These are phyloP conservation scores for Saccostrea glomerata DNA, from an alignment of 1,140 invertebrate species.

Conservation along the genomic window DNA sequence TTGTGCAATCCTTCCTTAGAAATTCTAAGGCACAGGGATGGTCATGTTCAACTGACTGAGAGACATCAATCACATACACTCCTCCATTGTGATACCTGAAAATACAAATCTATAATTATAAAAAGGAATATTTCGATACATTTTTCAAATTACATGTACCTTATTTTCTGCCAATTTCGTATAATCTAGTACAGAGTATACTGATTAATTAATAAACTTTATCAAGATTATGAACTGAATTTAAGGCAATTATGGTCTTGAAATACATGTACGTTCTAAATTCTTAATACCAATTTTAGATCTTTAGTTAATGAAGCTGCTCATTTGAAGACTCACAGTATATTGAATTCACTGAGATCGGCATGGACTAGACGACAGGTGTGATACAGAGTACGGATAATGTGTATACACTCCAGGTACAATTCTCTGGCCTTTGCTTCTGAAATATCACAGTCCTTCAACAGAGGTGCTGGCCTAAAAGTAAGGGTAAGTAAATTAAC, in stretches of 20 bases:
- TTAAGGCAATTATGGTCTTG: no score
- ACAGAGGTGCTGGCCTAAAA: constrained; percentile 74
- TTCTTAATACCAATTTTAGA: no score
- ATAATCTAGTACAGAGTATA: no score
- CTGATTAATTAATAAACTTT: no score
- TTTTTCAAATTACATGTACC: no score
- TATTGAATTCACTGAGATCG: constrained; percentile 98
- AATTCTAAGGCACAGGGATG: constrained; percentile 97
- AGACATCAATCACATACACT: constrained; percentile 97
- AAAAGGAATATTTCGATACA: no score
- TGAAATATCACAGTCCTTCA: constrained; percentile 79
- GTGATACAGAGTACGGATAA: constrained; percentile 96
- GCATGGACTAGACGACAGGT: constrained; percentile 97
- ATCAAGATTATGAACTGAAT: no score
- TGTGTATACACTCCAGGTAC: constrained; percentile 93
- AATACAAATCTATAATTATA: background rate
- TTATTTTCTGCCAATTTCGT: no score
- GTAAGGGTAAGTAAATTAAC: no score
- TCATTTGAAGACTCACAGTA: constrained; percentile 82
- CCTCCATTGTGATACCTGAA: constrained; percentile 87
- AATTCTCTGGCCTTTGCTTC: constrained; percentile 82
- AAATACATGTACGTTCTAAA: no score
- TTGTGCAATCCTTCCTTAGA: constrained; percentile 95
- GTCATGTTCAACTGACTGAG: constrained; percentile 98
- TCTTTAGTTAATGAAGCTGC: background rate